Conservation (phyloP, 2,797 vertebrate species). For the Onychomys torridus region DNA sequence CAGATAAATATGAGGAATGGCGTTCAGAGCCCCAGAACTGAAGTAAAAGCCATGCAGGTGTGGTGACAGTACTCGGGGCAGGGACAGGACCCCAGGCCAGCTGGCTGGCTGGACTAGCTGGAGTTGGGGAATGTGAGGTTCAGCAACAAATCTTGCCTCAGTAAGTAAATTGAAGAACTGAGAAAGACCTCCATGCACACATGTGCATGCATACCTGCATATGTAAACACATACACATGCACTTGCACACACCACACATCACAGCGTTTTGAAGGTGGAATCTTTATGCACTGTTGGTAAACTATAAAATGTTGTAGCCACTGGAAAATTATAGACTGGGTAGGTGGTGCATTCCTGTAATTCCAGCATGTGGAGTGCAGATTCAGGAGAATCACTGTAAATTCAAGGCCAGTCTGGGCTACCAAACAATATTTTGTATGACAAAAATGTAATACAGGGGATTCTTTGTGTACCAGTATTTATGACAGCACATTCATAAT, state of each 20-base stretch:
- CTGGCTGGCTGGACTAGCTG: background rate
- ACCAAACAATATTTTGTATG: background rate
- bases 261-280: background rate
- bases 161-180: background rate
- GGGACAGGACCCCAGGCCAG: background rate
- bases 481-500: constrained; percentile 33
- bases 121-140: background rate
- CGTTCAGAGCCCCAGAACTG: background rate
- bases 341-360: background rate
- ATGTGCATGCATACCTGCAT: background rate
- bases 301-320: background rate
- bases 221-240: background rate
- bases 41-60: background rate
- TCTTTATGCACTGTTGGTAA: background rate
- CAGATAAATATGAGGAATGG: background rate
- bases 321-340: background rate
- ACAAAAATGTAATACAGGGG: background rate
- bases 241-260: background rate
- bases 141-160: background rate
- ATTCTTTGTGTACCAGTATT: background rate
- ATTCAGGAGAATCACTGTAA: background rate
- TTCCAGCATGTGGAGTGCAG: background rate
- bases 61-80: background rate
- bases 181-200: background rate
- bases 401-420: background rate